Evolutionary conservation across 2,113 vertebrate genomes (phyloP), one percentile per base, ranked within the genome.

Genomic region (Lamprologus tigripictilis): DNA sequence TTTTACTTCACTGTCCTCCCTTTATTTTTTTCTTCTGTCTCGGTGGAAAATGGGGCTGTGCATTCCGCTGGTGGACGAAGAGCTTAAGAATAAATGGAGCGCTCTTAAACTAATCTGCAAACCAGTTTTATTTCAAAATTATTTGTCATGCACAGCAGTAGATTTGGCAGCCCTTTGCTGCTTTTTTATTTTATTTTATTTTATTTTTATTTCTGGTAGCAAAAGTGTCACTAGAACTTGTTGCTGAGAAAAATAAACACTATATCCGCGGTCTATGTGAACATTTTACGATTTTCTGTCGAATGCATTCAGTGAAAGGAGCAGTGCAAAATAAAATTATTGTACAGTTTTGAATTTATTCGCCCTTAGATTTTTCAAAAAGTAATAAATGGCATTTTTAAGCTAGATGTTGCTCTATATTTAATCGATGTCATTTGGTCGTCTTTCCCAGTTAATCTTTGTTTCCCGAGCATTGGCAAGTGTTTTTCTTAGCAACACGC

Each of bases 201-300:
- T 11, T 80, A 33, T 23, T 83, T 40, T 28, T 35, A 63, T 78
- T 79, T 80, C 23, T 84, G 26, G 9, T 3, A 16, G 14, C 3
- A 71, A 84, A 86, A 86, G 81, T 81, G 42, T 78, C 3, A 6
- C 4, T 17, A 73, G 80, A 92, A 95, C 92, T 93, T 95, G 92
- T 94, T 95, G 94, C 90, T 82, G 37, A 17, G 37, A 35, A 23
- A 86, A 90, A 87, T 55, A 35, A 7, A 7, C 19, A 13, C 49
- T 26, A 31, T 19, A 84, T 47, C 21, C 7, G 19, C 3, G 33
- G 14, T 81, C 26, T 11, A 2, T 26, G 19, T 31, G 68, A 87
- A 73, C 81, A 84, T 80, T 12, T 80, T 47, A 88, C 55, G 80
- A 81, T 14, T 83, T 80, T 85, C 33, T 68, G 31, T 11, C 19